Base-by-base conservation (phyloP, 2,888 invertebrate species). In the Hyposoter dolosus region DNA sequence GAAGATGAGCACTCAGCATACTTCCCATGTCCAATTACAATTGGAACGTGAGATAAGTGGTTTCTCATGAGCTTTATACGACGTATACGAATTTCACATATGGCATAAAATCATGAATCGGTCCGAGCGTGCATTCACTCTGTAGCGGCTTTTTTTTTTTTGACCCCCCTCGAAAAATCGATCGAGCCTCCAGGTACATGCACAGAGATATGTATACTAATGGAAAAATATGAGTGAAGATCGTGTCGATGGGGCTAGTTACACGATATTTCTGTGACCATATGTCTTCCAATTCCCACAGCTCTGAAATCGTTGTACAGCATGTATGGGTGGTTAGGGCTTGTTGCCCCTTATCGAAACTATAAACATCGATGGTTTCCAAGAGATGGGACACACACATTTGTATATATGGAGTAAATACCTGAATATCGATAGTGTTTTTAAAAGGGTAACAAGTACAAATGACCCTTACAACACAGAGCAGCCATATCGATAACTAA, bases 1-100 rank as follows among this genome's bases (percentile, higher is more conserved):
- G 28, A 28, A 60, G 72, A 77, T 65, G 82, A 82, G 65, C 87
- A 86, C 63, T 80, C 50, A 50, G 82, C 84, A 77, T 76, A 90
- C 89, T 93, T 93, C 93, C 93, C 93, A 93, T 93, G 93, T 92
- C 92, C 91, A 93, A 93, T 93, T 90, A 87, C 35, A 40, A 89
- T 90, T 77, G 74, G 84, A 90, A 88, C 72, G 87, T 85, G 84
- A 88, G 88, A 87, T 88, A 90, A 88, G 86, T 88, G 88, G 84
- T 90, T 92, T 92, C 93, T 91, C 93, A 92, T 92, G 91, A 89
- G 86, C 83, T 88, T 84, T 81, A 80, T 83, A 76, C 65, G 65
- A 60, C 71, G 56, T 60, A n/a, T n/a, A 78, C 53, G 66, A 77
- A 80, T 82, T 86, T 45, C 87, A 78, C 88, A 89, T 89, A 88